phyloP scores from a whole-genome alignment of 53 echinoderm and acorn worm genomes.

The Arbacia lixula region DNA sequence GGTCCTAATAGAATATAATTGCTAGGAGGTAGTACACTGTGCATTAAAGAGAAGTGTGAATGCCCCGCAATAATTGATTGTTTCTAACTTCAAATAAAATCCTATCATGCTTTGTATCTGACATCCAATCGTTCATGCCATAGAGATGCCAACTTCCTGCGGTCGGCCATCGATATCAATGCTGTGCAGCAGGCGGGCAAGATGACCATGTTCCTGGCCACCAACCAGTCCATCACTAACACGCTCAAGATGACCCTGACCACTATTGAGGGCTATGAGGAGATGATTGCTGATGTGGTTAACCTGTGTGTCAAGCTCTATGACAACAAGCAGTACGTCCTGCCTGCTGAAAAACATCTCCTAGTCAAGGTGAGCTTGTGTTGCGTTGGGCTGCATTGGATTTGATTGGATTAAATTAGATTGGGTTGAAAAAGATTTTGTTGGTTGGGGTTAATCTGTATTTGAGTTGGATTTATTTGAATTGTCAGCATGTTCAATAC shows the following conservation, averaged over 20 bases:
- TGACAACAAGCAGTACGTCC: slow-evolving; percentile 37
- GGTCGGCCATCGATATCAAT: slow-evolving; percentile 6
- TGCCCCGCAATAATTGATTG: too few species aligned
- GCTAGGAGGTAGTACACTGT: too few species aligned
- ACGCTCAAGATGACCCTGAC: slow-evolving; percentile 24
- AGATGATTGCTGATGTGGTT: slow-evolving; percentile 50
- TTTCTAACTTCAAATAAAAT: too few species aligned
- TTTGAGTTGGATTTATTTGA: too few species aligned
- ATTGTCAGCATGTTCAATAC: too few species aligned
- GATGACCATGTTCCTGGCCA: slow-evolving; percentile 57
- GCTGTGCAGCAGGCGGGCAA: slow-evolving; percentile 28
- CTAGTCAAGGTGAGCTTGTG: slow-evolving; percentile 34
- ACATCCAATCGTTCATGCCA: not conserved
- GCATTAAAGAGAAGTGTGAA: too few species aligned
- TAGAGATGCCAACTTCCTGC: slow-evolving; percentile 41
- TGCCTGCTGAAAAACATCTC: slow-evolving; percentile 49
- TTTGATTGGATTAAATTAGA: too few species aligned
- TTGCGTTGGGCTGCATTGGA: too few species aligned
- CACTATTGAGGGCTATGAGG: slow-evolving; percentile 40
- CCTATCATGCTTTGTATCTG: not conserved
- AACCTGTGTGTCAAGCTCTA: slow-evolving; percentile 43
- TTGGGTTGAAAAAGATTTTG: too few species aligned
- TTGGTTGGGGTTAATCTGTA: too few species aligned
- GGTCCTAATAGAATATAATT: too few species aligned
- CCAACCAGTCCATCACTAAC: slow-evolving; percentile 40